Evolutionary conservation across 30 jellyfish, hydroid and myxozoan species (phyloP), one percentile per base, ranked within the genome.

Genomic region (Nemopilema nomurai): DNA sequence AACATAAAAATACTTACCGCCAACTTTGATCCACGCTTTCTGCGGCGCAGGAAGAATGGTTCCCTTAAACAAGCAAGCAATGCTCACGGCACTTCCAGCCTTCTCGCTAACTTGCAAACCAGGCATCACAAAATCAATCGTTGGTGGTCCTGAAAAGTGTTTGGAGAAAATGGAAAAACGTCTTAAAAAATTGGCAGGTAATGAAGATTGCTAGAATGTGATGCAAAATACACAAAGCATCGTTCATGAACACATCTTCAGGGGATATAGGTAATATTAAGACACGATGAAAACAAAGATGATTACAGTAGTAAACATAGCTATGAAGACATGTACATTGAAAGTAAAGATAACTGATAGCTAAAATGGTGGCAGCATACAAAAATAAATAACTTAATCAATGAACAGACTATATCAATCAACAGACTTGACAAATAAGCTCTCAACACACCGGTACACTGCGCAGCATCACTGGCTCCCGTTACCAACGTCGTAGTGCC

Each of bases 51-150:
- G 93, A 66, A 74, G 33, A 49, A 84, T 74, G 72, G 49, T 51
- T 30, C 83, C 93, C 67, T 84, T 52, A 77, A 84, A 84, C 19
- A 84, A 21, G 70, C 93, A 84, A 49, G 79, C 80, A 32, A 84
- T 49, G 52, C 52, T 84, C 52, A 84, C 24, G 3, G 82, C 63
- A 17, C 63, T 77, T 23, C 93, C 87, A 1, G 73, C 29, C 31
- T 84, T 31, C 28, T 74, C 87, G 7, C 66, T 29, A 24, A 84
- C 87, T 0, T 75, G 84, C 25, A 31, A 70, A 0, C 79, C 25
- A 4, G 93, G 93, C 93, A 84, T 52, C 21, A 84, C 87, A 67
- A 50, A 62, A 33, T 41, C 69, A 1, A 84, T 62, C 71, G 63
- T 19, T 19, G 93, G 93, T n/a, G 85, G 78, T 30, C 85, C 91